Evolutionary conservation across 2,113 vertebrate genomes (phyloP).

Genomic region (Tachysurus fulvidraco): DNA sequence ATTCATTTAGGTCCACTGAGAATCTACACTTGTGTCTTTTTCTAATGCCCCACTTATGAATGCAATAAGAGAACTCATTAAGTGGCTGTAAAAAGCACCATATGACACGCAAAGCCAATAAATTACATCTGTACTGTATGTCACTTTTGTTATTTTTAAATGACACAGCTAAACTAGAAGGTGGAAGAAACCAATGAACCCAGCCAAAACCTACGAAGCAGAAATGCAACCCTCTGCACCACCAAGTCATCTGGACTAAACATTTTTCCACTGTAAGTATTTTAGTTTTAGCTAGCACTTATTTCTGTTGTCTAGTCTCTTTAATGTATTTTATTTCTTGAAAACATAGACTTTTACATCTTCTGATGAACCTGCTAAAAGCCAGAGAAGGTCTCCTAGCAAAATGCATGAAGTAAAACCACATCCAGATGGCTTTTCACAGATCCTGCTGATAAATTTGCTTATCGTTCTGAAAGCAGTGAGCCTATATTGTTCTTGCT

Average conservation of each 20-base stretch:
- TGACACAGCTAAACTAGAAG: background rate
- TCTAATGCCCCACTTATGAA: slow-evolving; percentile 50
- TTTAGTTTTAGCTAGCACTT: no score
- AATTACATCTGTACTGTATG: background rate
- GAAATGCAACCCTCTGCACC: background rate
- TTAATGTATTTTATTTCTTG: no score
- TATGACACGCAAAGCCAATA: background rate
- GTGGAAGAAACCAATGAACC: background rate
- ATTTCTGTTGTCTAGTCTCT: no score
- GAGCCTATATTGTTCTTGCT: background rate
- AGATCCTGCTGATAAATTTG: background rate
- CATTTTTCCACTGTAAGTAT: background rate
- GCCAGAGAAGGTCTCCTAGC: background rate
- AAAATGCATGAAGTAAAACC: background rate
- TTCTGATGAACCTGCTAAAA: background rate
- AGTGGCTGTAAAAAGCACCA: background rate
- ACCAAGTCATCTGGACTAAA: background rate
- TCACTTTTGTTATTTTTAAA: background rate
- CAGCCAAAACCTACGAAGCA: background rate
- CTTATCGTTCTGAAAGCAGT: background rate
- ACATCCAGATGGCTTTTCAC: background rate
- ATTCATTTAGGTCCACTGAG: slow-evolving; percentile 46
- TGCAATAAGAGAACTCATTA: slow-evolving; percentile 18
- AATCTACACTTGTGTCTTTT: slow-evolving; percentile 39
- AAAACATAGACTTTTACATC: no score